A percentile compares a stretch with the other conserved stretches of the same genome.
phyloP scores from a whole-genome alignment of 2,113 vertebrate genomes.

The Sprattus sprattus region DNA sequence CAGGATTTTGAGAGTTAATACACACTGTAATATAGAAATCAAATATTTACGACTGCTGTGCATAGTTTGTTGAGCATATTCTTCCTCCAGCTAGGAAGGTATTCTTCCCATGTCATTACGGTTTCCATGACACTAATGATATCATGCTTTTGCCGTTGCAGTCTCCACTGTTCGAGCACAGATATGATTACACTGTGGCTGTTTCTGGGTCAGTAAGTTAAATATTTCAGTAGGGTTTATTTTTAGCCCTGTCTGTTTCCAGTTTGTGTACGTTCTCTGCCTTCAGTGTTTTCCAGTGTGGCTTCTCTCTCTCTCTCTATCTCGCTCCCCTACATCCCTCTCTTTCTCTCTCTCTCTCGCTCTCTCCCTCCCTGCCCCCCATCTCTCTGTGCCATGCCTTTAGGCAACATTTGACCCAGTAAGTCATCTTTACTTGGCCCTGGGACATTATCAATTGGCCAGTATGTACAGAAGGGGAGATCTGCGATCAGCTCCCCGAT shows the following conservation, averaged over 20 bases:
- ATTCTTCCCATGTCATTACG: constrained; percentile 39
- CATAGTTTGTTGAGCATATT: background rate
- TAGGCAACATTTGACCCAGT: constrained; percentile 75
- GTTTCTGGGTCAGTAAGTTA: constrained; percentile 80
- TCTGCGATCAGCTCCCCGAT: constrained; percentile 10
- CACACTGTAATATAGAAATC: background rate
- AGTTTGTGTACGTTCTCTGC: constrained; percentile 57
- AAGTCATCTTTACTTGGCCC: constrained; percentile 64
- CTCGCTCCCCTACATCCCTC: constrained; percentile 19
- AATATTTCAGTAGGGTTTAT: constrained; percentile 79
- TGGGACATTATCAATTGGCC: constrained; percentile 55
- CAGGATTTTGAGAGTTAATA: background rate
- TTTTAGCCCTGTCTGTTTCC: constrained; percentile 73
- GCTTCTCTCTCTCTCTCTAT: background rate
- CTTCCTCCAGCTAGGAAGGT: background rate
- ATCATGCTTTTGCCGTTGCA: constrained; percentile 57
- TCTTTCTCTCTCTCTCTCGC: constrained; percentile 25
- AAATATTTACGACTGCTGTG: background rate
- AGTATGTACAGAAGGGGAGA: constrained; percentile 49
- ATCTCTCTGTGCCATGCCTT: constrained; percentile 54
- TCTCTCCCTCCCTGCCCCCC: constrained; percentile 30
- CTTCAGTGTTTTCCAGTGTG: constrained; percentile 34
- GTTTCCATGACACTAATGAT: constrained; percentile 59
- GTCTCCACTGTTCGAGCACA: constrained; percentile 60
- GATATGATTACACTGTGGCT: constrained; percentile 63